Base-by-base conservation (phyloP, 2,888 invertebrate genomes). In the Eugnorisma glareosa region DNA sequence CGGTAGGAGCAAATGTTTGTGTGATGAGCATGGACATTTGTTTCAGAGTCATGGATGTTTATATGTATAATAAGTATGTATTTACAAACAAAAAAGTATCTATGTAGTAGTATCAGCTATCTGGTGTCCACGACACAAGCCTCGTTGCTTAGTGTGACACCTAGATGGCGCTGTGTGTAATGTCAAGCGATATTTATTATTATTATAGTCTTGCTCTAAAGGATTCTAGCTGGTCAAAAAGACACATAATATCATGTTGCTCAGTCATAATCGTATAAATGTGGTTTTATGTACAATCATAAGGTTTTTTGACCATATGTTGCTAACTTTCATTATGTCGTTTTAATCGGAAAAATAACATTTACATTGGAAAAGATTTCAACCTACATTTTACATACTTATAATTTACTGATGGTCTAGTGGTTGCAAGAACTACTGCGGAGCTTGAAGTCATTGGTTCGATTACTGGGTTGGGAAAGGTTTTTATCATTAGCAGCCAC, bases 291-390 rank as follows among this genome's bases (percentile, higher is more conserved):
- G 82, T 83, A 21, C 48, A 37, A 63, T 80, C 84, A 84, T 71
- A 24, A 57, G 74, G 81, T 70, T 67, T 67, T 67, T 24, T 61
- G 64, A 73, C 28, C 84, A 75, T 79, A 28, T 81, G 73, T 84
- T 70, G 84, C 84, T 84, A 84, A 84, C 84, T 84, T 28, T 72
- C 84, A 81, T 79, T 37, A 35, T 61, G 24, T 64, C 69, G n/a
- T 66, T 24, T 59, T 63, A 13, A 37, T 67, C 77, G 84, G 81
- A 77, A 81, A 73, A 77, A 75, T 84, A 77, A 77, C 67, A 74
- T 68, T 70, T 24, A 10, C 0, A 31, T 77, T 48, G 69, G 28
- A n/a, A 74, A 71, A 72, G 51, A 68, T 68, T 11, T 18, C 43
- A 11, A 21, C 31, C 7, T 61, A 31, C n/a, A 61, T 40, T n/a